phyloP scores from a whole-genome alignment of 2,797 vertebrate species.

The Potorous gilbertii region DNA sequence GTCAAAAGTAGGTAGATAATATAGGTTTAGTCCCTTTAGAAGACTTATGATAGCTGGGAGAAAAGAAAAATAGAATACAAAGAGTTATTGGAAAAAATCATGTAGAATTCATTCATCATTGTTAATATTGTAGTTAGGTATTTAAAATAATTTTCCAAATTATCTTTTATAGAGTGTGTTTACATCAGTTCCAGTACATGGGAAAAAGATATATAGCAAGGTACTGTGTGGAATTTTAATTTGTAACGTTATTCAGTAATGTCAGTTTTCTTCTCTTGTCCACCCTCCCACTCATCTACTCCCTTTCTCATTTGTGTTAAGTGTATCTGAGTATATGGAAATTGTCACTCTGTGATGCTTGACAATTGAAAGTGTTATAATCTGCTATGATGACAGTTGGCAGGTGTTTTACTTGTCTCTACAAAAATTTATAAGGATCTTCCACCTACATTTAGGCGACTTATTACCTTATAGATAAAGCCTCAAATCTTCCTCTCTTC shows the following conservation, averaged over 20 bases:
- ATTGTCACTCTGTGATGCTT: background rate
- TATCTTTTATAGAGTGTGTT: constrained; percentile 90
- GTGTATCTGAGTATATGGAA: constrained; percentile 44
- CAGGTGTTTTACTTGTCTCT: background rate
- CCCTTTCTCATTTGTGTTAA: background rate
- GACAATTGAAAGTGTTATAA: constrained; percentile 28
- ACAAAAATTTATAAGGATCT: background rate
- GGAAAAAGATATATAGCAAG: constrained; percentile 97
- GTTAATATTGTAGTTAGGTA: background rate
- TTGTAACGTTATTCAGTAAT: constrained; percentile 5
- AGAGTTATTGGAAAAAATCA: background rate
- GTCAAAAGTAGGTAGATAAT: background rate
- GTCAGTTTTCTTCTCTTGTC: background rate
- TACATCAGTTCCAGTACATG: constrained; percentile 99
- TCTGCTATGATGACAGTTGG: background rate
- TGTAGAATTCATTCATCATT: background rate
- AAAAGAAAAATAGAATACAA: background rate
- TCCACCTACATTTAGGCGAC: fast-evolving
- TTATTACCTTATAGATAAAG: background rate
- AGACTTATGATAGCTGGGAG: background rate
- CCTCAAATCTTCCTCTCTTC: background rate
- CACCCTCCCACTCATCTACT: background rate
- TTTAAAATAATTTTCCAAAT: constrained; percentile 32
- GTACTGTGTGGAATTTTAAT: constrained; percentile 87
- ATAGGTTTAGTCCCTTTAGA: background rate